Base-by-base conservation (phyloP, 2,888 invertebrate genomes). In the Pilophorus perplexus region DNA sequence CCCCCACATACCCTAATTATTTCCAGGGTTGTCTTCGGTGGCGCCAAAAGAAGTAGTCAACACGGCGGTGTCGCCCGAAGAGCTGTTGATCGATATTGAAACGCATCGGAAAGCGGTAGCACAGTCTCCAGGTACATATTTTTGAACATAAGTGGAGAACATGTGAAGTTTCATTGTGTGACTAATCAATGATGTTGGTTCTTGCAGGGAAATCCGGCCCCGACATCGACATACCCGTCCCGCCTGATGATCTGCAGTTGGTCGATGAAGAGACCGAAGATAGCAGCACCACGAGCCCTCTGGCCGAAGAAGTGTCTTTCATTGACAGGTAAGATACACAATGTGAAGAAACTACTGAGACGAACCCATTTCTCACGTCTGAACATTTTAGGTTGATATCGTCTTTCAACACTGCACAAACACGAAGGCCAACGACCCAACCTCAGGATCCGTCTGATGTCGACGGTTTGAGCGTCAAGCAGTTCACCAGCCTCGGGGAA, bases 251-350 rank as follows among this genome's bases (percentile, higher is more conserved):
- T 52, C 46, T 71, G 14, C 59, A 67, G 33, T 59, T 59, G 10
- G 42, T 59, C 20, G 64, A 57, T 10, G 16, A 27, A 10, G 62
- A 48, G 10, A 12, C 22, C 8, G 46, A 46, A 22, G 66, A 62
- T 23, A 42, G 55, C 20, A 68, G 23, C 14, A 55, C 64, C 2
- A 64, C 59, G 4, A 64, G 22, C 20, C 54, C 66, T 1, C 57
- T 60, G 1, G 50, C 64, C 8, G 70, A 66, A 57, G 71, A 71
- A 37, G 69, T 67, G 18, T 69, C 70, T 18, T 72, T 72, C 22
- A 70, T 72, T 5, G 72, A 71, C 59, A 66, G 70, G 54, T 59
- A 57, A 40, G 23, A 33, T 33, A 12, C 33, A 33, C 6, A 8
- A 33, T 6, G 12, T 33, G 33, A 6, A 33, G 33, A 33, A 33